Base-by-base conservation (phyloP, 2,797 vertebrate species). In the Poeciliopsis turneri region DNA sequence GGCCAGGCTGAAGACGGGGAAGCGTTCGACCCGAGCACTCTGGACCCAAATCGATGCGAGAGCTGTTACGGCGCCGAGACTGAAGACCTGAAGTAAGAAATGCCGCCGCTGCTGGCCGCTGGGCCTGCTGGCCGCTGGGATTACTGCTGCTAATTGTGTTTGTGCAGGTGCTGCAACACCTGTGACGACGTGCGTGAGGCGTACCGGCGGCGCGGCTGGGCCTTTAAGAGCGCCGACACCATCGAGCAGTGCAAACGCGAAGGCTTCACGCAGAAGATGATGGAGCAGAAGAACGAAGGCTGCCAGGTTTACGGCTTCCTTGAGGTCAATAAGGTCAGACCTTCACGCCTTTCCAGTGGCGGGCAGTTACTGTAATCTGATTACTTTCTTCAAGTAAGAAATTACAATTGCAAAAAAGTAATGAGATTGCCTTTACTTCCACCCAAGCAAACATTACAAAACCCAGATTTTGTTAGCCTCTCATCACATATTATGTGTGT, bases 251-350 rank as follows among this genome's bases (percentile, higher is more conserved):
- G 98, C 87, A 97, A 96, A 88, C 95, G 98, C 78, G 98, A 99
- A 86, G 98, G 98, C 13, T 99, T 99, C 92, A 97, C 97, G 49
- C 97, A 99, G 94, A 99, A 97, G 95, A 98, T 99, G 97, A 97
- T 99, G 92, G 98, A 99, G 86, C 98, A 99, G 95, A 99, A 98
- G 95, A 98, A 99, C 0, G 98, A 99, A 87, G 98, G 98, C 76
- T 99, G 98, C 88, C 96, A 97, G 90, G 97, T 99, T 0, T 99
- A 98, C 2, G 98, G 98, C 55, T 97, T 99, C 94, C 93, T 99
- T 75, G 98, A 99, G 87, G 98, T 99, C 89, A 99, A 99, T 94
- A 99, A 99, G 97, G 98, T 99, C 85, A 3, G 23, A 15, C 59
- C 15, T 33, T 61, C 57, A 16, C 28, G 9, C n/a, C n/a, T 57